These are phyloP conservation scores for Linepithema humile DNA, from an alignment of 1,140 invertebrate species.

Conservation along the genomic window DNA sequence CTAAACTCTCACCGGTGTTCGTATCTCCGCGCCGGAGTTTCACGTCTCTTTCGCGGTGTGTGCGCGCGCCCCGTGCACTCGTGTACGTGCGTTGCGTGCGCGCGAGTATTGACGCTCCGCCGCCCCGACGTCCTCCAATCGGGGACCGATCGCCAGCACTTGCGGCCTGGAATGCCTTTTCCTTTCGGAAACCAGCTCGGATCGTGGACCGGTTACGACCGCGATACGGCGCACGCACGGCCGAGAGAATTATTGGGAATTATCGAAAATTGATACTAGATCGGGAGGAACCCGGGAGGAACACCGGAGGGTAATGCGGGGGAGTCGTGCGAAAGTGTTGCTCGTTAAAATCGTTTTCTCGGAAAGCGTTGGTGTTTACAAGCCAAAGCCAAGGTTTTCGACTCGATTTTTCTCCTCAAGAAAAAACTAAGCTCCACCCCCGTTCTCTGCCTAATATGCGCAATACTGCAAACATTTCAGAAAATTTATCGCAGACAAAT, in stretches of 20 bases:
- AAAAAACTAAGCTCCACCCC: background rate
- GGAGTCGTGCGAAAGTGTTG: slow-evolving; percentile 23
- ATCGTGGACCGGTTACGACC: slow-evolving; percentile 55
- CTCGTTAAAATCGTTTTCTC: background rate
- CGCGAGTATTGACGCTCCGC: slow-evolving; percentile 6
- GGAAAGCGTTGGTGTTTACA: slow-evolving; percentile 3
- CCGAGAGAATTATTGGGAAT: slow-evolving; percentile 29
- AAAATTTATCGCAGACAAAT: background rate
- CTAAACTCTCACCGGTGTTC: slow-evolving; percentile 72
- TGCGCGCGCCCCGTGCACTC: background rate
- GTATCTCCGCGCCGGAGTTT: slow-evolving; percentile 39
- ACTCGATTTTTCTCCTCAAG: background rate
- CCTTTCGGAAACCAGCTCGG: slow-evolving; percentile 71
- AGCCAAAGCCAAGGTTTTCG: background rate
- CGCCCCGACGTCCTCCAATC: slow-evolving; percentile 62
- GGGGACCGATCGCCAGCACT: slow-evolving; percentile 59
- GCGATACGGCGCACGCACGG: slow-evolving; percentile 29
- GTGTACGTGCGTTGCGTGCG: too few species aligned
- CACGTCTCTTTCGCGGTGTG: slow-evolving; percentile 6
- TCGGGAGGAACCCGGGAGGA: background rate
- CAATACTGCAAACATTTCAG: background rate
- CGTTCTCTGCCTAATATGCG: background rate
- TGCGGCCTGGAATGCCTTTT: slow-evolving; percentile 72
- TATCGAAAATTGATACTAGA: slow-evolving; percentile 52
- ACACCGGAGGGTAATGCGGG: background rate